Evolutionary conservation across 2,113 vertebrate genomes (phyloP), one percentile per base, ranked within the genome.

Genomic region (Pagrus major): DNA sequence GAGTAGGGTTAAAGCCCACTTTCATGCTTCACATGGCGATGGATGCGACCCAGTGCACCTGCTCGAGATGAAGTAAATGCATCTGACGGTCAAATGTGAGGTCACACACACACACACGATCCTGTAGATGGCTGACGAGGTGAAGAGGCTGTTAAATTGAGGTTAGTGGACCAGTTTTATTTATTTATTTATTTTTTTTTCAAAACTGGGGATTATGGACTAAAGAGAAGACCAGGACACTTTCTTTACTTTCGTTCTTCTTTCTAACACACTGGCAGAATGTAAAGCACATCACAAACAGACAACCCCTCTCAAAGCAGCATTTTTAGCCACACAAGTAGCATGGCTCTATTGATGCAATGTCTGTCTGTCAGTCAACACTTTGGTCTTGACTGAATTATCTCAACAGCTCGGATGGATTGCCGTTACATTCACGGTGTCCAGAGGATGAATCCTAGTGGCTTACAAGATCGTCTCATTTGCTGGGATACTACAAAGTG

Each of bases 1-100:
- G 25, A 49, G 23, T 6, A 39, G 61, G 74, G 69, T 61, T 73
- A 55, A 79, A 71, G 55, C 14, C n/a, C 21, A 46, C 66, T 39
- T n/a, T 82, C 37, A 59, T 31, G 29, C 63, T 27, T 72, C 27
- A 20, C 31, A 39, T 27, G n/a, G 72, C 47, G 33, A 3, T 6
- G 39, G 37, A 21, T 20, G 29, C 15, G 33, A 46, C 3, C 6
- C 16, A 49, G 31, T 42, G 27, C 78, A 65, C 69, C 56, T 74
- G 64, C 46, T 73, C 3, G 1, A 42, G 47, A 60, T 80, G 51
- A 75, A 27, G n/a, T 31, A 42, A 56, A 67, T 31, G 63, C 33
- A 29, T 52, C 41, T 35, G 23, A 16, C 5, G 21, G 41, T 31
- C 20, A 52, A 21, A 52, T 21, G 16, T 4, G 18, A 64, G 39